Base-by-base conservation (phyloP, 1,140 invertebrate species). In the Aphelenchoides avenae region DNA sequence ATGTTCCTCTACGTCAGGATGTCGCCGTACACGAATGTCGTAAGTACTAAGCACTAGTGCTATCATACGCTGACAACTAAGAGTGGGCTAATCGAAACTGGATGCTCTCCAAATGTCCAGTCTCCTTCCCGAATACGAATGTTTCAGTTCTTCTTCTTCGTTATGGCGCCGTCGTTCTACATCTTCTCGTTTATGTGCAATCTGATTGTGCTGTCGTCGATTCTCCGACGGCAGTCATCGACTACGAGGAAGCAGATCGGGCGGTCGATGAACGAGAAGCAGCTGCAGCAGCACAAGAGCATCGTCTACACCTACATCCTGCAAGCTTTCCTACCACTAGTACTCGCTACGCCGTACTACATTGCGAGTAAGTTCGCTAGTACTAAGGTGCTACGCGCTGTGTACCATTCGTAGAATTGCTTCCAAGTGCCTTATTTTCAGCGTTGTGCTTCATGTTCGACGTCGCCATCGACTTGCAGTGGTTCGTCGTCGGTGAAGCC, bases 111-210 rank as follows among this genome's bases (percentile, higher is more conserved):
- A n/a, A n/a, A n/a, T n/a, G n/a, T n/a, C n/a, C n/a, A n/a, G n/a
- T n/a, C n/a, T n/a, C n/a, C n/a, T n/a, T n/a, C n/a, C n/a, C n/a
- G n/a, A n/a, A n/a, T n/a, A n/a, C n/a, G n/a, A n/a, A n/a, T n/a
- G n/a, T 51, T 74, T 66, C 46, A 69, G 67, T 69, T 69, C 31
- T 70, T 69, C 56, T 69, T 69, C 46, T 75, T 69, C 50, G 66
- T 69, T 15, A 24, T 53, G 15, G 27, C 42, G 20, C 51, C 36
- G 5, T 58, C 56, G 18, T 57, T 57, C 22, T 58, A 20, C 34
- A n/a, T 67, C 37, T 70, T 70, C 40, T 70, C 67, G 1, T 70
- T 74, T 37, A 60, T 70, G 47, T 70, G 67, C 48, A 70, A 70
- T 46, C 46, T 70, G 40, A 33, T 70, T 3, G 67, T 70, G 5